These are phyloP conservation scores for Elymnias hypermnestra DNA, from an alignment of 1,140 invertebrate genomes.

Conservation along the genomic window DNA sequence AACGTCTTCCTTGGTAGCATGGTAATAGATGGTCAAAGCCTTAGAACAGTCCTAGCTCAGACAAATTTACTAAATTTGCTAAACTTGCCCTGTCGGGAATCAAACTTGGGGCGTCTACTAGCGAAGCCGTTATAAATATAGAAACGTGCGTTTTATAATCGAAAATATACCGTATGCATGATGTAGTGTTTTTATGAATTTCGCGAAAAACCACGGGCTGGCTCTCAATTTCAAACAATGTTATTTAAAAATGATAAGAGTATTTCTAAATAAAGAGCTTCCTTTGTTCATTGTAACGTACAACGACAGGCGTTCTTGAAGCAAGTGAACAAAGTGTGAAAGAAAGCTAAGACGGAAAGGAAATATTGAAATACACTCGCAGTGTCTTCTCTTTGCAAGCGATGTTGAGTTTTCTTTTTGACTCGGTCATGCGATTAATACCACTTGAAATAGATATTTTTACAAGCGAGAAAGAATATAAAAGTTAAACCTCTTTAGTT, in stretches of 20 bases:
- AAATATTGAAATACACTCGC: constrained; percentile 15
- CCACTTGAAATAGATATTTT: constrained; percentile 15
- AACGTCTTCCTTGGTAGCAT: no score
- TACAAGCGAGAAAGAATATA: constrained; percentile 1
- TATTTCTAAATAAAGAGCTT: constrained; percentile 7
- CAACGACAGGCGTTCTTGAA: constrained; percentile 16
- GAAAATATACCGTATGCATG: no score
- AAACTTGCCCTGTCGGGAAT: no score
- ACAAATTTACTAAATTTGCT: no score
- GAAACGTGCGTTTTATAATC: no score
- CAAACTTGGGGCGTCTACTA: no score
- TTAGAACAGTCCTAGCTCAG: no score
- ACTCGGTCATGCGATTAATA: constrained; percentile 16
- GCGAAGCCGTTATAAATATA: no score
- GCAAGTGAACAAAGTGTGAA: constrained; percentile 22
- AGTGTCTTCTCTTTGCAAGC: constrained; percentile 5
- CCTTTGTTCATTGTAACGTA: constrained; percentile 16
- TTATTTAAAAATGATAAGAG: constrained; percentile 1
- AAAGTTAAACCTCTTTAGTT: constrained; percentile 4
- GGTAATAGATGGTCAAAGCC: no score
- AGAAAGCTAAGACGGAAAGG: constrained; percentile 10
- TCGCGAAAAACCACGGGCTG: no score
- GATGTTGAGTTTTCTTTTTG: constrained; percentile 11
- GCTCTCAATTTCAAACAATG: constrained; percentile 1
- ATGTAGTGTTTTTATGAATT: no score